Evolutionary conservation across 2,797 vertebrate genomes (phyloP).

Genomic region (Cichlasoma orientale): DNA sequence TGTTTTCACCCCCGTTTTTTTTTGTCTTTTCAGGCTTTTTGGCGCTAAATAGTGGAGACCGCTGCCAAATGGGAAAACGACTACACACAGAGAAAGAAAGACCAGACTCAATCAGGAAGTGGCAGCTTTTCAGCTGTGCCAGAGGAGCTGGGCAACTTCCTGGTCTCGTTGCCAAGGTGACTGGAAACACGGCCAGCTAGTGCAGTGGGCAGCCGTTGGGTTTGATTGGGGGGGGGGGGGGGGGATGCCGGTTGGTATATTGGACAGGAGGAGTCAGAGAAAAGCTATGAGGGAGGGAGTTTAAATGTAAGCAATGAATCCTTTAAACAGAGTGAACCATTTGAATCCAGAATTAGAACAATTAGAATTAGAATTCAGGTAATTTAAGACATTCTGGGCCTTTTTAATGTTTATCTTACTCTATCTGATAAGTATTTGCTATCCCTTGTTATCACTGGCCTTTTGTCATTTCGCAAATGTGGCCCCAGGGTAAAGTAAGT

Average conservation of each 20-base stretch:
- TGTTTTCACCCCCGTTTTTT: constrained; percentile 47
- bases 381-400: not conserved
- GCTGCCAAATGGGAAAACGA: constrained; percentile 71
- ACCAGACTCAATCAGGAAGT: constrained; percentile 80
- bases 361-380: no score
- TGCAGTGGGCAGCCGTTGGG: constrained; percentile 62
- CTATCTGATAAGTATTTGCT: not conserved
- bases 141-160: constrained; percentile 78
- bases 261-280: no score
- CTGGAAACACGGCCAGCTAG: constrained; percentile 74
- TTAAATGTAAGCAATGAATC: constrained; percentile 55
- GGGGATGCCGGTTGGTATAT: no score
- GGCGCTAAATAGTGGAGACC: constrained; percentile 53
- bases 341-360: no score
- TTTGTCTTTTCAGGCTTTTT: constrained; percentile 62
- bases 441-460: not conserved
- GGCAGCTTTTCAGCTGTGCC: constrained; percentile 77
- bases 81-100: constrained; percentile 72
- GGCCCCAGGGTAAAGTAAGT: not conserved
- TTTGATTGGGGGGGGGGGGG: constrained; percentile 14
- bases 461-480: not conserved
- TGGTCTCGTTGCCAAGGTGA: constrained; percentile 77
- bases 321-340: constrained; percentile 13
- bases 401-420: not conserved
- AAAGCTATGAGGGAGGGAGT: constrained; percentile 16